A percentile compares a stretch with the other conserved stretches of the same genome.
These are phyloP conservation scores for Ceratitis capitata DNA, from an alignment of 1,140 invertebrate genomes.

Conservation along the genomic window DNA sequence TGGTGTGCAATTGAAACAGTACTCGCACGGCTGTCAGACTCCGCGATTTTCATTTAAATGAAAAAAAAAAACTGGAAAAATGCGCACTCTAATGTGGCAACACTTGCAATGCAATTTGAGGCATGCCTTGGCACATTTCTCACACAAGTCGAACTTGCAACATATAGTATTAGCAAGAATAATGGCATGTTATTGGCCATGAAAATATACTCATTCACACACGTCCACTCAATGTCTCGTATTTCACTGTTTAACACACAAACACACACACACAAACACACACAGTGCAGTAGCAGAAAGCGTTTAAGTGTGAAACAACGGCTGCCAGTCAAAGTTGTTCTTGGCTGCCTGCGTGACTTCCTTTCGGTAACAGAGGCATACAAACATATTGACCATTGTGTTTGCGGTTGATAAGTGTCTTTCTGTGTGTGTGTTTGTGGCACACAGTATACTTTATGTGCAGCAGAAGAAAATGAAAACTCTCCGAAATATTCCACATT, in stretches of 20 bases:
- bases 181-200: not conserved
- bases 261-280: no score
- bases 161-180: not conserved
- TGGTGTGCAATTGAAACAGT: no score
- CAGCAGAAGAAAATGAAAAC: not conserved
- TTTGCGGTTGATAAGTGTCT: not conserved
- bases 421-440: not conserved
- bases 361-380: not conserved
- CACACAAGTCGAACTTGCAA: not conserved
- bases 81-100: no score
- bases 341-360: not conserved
- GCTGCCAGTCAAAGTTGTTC: not conserved
- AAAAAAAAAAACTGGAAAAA: no score
- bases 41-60: no score
- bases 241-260: not conserved
- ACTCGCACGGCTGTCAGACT: no score
- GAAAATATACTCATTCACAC: not conserved
- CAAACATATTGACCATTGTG: not conserved
- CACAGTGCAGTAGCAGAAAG: no score
- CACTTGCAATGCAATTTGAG: not conserved
- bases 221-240: not conserved
- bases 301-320: not conserved
- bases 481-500: not conserved
- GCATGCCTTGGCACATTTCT: not conserved
- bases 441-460: not conserved